Evolutionary conservation across 1,140 invertebrate genomes (phyloP).

Genomic region (Psix sp.): DNA sequence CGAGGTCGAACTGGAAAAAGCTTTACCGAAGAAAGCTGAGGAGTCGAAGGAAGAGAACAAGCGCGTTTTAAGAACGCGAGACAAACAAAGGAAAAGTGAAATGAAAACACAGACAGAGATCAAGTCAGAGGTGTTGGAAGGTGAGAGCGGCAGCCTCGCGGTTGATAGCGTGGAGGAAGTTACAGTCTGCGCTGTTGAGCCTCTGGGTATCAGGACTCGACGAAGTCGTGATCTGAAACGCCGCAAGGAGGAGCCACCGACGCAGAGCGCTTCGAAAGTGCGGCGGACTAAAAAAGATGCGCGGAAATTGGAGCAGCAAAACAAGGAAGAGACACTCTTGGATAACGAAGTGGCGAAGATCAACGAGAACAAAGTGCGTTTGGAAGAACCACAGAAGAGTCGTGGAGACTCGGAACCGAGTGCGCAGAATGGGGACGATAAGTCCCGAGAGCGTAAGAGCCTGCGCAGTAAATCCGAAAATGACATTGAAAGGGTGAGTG

Average conservation of each 20-base stretch:
- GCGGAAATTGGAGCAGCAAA: constrained; percentile 69
- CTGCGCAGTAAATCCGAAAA: constrained; percentile 74
- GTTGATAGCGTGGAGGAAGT: constrained; percentile 23
- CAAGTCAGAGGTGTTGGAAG: constrained; percentile 17
- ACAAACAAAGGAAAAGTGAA: constrained; percentile 65
- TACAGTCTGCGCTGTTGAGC: constrained; percentile 36
- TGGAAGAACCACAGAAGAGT: constrained; percentile 32
- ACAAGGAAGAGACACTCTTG: constrained; percentile 73
- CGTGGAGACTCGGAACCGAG: constrained; percentile 64
- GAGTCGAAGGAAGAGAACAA: constrained; percentile 61
- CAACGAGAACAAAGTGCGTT: constrained; percentile 70
- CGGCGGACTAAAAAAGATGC: constrained; percentile 66
- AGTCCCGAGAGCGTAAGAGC: constrained; percentile 18
- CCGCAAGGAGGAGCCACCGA: constrained; percentile 62
- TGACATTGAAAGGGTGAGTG: constrained; percentile 58
- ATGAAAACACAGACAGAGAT: constrained; percentile 7
- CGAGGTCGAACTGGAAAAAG: constrained; percentile 11
- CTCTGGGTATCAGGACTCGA: constrained; percentile 61
- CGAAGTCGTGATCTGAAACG: constrained; percentile 68
- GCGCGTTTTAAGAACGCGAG: constrained; percentile 66
- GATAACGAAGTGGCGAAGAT: constrained; percentile 75
- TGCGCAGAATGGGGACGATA: constrained; percentile 27
- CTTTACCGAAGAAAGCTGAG: constrained; percentile 18
- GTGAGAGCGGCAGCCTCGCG: not conserved
- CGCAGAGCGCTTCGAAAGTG: constrained; percentile 53